Percentiles rank a stretch among this genome's conserved stretches.
Conservation (phyloP, 2,888 invertebrate species). For the Formica aserva region DNA sequence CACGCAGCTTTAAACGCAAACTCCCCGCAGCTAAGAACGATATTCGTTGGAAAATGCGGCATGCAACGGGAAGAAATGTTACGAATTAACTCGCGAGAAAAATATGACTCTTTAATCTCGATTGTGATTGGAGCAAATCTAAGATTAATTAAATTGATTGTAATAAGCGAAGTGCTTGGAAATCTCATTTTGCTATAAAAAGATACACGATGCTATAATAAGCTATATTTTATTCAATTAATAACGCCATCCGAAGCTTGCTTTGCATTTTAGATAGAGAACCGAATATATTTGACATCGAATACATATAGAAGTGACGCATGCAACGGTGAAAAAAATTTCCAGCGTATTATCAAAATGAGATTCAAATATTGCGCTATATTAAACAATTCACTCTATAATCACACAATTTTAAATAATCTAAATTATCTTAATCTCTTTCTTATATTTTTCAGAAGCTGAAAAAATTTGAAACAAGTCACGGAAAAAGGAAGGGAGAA, state of each 20-base stretch:
- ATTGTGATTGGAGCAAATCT: not conserved
- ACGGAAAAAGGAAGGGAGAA: conserved; percentile 39
- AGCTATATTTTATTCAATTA: not conserved
- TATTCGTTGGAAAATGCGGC: conserved; percentile 23
- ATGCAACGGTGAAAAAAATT: not conserved
- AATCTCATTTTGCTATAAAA: not conserved
- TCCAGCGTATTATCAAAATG: not conserved
- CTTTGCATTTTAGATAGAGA: not conserved
- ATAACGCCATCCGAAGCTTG: not conserved
- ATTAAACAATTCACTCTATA: not conserved
- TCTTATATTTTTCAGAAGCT: conserved; percentile 59
- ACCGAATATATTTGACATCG: not conserved
- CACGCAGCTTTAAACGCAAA: not conserved
- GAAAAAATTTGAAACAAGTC: conserved; percentile 51
- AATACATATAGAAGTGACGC: not conserved
- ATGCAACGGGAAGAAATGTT: not conserved
- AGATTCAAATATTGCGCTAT: not conserved
- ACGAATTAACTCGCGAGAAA: not conserved
- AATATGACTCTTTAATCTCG: not conserved
- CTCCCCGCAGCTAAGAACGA: conserved; percentile 20
- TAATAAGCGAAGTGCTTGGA: conserved; percentile 2
- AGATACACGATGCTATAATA: not conserved
- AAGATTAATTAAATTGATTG: not conserved
- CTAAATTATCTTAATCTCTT: not conserved
- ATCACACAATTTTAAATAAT: conserved; percentile 29